Conservation (phyloP, 92 coral and sea anemone species). For the Heliopora coerulea region DNA sequence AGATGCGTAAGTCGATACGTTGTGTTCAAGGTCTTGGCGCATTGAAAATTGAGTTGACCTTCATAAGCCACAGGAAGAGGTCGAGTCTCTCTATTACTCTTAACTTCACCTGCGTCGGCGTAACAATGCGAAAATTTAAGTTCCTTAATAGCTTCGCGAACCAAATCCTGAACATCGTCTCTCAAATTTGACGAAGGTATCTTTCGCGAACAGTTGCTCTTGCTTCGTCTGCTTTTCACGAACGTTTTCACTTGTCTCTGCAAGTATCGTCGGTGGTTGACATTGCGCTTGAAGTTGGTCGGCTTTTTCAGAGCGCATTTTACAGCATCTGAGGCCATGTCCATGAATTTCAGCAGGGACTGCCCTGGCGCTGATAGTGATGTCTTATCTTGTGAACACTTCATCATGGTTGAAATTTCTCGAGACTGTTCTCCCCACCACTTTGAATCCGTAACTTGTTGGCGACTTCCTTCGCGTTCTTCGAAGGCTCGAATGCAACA, state of each 20-base stretch:
- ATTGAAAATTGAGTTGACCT: not conserved
- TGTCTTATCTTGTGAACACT: not conserved
- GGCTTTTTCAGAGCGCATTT: conserved; percentile 41
- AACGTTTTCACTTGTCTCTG: conserved; percentile 36
- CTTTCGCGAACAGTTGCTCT: conserved; percentile 6
- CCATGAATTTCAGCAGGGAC: conserved; percentile 36
- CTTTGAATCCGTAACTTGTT: no score
- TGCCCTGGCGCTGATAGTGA: conserved; percentile 5
- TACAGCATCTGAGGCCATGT: conserved; percentile 37
- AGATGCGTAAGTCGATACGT: conserved; percentile 28
- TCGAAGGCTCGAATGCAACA: no score
- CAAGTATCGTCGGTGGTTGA: conserved; percentile 34
- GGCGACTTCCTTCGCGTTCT: no score
- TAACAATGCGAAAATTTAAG: conserved; percentile 5
- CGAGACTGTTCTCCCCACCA: not conserved
- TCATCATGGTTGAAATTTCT: conserved; percentile 5
- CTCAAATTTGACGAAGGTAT: conserved; percentile 4
- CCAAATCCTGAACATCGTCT: conserved; percentile 27
- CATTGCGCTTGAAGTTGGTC: conserved; percentile 19
- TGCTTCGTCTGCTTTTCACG: conserved; percentile 7
- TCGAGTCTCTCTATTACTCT: not conserved
- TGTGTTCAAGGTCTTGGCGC: not conserved
- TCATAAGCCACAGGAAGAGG: not conserved
- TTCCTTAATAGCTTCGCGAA: conserved; percentile 37
- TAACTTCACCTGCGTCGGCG: not conserved